Percentiles rank a stretch among this genome's conserved stretches.
Conservation (phyloP, 2,113 vertebrate species). For the Silurus glanis region DNA sequence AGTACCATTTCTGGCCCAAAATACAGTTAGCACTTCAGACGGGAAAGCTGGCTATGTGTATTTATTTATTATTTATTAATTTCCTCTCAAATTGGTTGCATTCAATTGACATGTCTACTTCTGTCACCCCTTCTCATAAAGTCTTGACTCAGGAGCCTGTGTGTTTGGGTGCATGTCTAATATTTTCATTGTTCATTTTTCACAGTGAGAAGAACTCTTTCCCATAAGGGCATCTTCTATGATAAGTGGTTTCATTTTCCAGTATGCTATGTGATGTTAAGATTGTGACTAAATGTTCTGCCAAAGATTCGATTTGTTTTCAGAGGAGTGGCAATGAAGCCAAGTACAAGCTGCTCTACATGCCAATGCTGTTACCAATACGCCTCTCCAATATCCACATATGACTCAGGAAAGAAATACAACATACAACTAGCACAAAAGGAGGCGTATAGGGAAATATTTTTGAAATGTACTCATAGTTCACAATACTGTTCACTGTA, state of each 20-base stretch:
- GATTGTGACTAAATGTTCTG: conserved; percentile 13
- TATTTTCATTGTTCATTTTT: conserved; percentile 6
- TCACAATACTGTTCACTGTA: neutral
- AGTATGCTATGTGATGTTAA: conserved; percentile 18
- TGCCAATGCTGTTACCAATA: neutral
- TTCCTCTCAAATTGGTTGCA: neutral
- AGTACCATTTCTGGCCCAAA: neutral
- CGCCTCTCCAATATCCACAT: neutral
- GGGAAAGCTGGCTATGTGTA: neutral
- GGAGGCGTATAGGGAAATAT: neutral
- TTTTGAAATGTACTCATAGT: neutral
- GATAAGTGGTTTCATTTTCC: conserved; percentile 2
- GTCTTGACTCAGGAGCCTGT: neutral
- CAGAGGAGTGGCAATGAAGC: neutral
- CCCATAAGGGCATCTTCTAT: conserved; percentile 5
- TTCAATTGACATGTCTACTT: neutral
- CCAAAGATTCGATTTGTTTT: neutral
- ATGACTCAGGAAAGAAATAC: neutral
- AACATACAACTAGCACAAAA: neutral
- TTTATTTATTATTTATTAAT: neutral
- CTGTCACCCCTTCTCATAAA: neutral
- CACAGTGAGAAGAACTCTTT: neutral
- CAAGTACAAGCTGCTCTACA: neutral
- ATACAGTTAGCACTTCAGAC: neutral
- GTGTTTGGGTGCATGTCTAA: neutral